These are phyloP conservation scores for Atherinomorus stipes DNA, from an alignment of 2,113 vertebrate genomes.

Conservation along the genomic window DNA sequence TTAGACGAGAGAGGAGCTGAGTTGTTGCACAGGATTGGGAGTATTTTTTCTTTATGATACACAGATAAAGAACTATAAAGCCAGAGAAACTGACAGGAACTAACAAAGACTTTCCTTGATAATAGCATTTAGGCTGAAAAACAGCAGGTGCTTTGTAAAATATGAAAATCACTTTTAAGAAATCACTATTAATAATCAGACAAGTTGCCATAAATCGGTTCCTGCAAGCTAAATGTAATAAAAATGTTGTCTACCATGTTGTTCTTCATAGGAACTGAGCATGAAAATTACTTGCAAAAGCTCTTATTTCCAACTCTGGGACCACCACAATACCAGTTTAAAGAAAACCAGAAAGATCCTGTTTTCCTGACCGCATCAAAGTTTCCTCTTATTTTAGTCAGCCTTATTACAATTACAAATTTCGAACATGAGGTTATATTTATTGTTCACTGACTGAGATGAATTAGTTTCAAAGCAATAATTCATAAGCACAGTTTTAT, in stretches of 20 bases:
- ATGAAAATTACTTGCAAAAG: background rate
- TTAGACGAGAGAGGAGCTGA: background rate
- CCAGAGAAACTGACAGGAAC: too few species aligned
- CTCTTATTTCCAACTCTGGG: background rate
- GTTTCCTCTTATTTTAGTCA: background rate
- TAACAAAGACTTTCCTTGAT: too few species aligned
- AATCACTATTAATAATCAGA: background rate
- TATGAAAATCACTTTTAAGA: background rate
- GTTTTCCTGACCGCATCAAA: slow-evolving; percentile 8
- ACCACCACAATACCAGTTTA: background rate
- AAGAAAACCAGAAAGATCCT: background rate
- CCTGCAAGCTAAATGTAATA: background rate
- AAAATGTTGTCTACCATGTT: background rate
- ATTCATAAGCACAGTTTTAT: background rate
- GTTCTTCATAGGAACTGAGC: background rate
- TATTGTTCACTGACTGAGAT: background rate
- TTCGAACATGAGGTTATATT: slow-evolving; percentile 6
- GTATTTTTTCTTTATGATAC: background rate
- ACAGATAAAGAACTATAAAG: background rate
- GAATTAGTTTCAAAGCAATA: background rate
- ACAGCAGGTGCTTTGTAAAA: background rate
- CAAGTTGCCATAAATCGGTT: background rate
- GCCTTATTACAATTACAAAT: background rate
- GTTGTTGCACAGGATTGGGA: background rate
- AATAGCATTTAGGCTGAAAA: background rate